A percentile compares a stretch with the other conserved stretches of the same genome.
phyloP scores from a whole-genome alignment of 2,888 invertebrate genomes.

The Pyralis farinalis region DNA sequence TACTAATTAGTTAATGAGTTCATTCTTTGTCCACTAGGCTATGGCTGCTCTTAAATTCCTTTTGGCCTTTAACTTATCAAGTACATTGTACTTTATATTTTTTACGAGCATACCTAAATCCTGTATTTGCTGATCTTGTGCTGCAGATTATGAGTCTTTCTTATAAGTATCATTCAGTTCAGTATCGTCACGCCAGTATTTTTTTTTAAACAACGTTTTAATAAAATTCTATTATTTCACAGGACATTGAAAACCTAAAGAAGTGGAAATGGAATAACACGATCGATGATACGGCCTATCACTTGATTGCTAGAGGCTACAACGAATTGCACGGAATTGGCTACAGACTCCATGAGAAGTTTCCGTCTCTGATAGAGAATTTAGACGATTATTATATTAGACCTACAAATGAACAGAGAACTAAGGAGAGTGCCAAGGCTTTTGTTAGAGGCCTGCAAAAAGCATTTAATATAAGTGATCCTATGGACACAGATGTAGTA shows the following conservation, averaged over 20 bases:
- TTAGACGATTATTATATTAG: slow-evolving; percentile 10
- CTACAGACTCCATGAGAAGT: slow-evolving; percentile 12
- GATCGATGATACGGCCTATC: not conserved
- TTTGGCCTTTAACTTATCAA: too few relatives aligned
- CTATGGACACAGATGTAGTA: slow-evolving; percentile 8
- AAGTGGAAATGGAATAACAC: slow-evolving; percentile 10
- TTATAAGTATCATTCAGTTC: too few relatives aligned
- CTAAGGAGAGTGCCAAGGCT: slow-evolving; percentile 74
- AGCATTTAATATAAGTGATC: slow-evolving; percentile 1
- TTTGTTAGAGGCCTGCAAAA: slow-evolving; percentile 12
- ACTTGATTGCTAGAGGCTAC: slow-evolving; percentile 10
- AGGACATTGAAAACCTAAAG: slow-evolving; percentile 16
- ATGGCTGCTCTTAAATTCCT: too few relatives aligned
- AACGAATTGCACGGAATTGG: slow-evolving; percentile 12
- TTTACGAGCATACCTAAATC: too few relatives aligned
- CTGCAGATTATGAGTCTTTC: too few relatives aligned
- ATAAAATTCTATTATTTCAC: not conserved
- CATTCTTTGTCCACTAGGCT: too few relatives aligned
- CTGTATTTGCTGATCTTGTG: too few relatives aligned
- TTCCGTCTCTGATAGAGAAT: slow-evolving; percentile 7
- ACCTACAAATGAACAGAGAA: slow-evolving; percentile 66
- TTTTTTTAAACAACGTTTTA: too few relatives aligned
- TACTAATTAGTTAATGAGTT: too few relatives aligned
- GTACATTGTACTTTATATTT: too few relatives aligned
- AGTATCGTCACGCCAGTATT: too few relatives aligned